Base-by-base conservation (phyloP, 2,888 invertebrate genomes). In the Carpatolechia fugitivella region DNA sequence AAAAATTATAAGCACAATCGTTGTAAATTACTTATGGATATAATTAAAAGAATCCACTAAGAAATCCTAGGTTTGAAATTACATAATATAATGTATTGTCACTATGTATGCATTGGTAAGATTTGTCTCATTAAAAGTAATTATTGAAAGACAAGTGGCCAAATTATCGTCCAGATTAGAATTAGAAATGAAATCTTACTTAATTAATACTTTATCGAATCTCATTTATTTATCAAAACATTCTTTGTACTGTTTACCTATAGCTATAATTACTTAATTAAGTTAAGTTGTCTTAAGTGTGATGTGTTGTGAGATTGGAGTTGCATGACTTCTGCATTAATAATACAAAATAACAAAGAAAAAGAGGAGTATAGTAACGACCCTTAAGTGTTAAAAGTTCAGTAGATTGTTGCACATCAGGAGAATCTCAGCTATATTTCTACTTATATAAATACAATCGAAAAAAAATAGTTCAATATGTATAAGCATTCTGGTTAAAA, bases 121-220 rank as follows among this genome's bases (percentile, higher is more conserved):
- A 31, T 41, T 52, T 52, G 40, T 52, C 52, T 52, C 14, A 40
- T 40, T 41, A 18, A 30, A 64, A 62, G 64, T 76, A 76, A 75
- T 79, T 72, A 79, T 66, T 75, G 74, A 80, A 81, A 79, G 79
- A 86, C 82, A 83, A 80, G 89, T 80, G 86, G 89, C 89, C 89
- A 89, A 89, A 89, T 86, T 85, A 81, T 80, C 88, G 87, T 88
- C 89, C 89, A 86, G 79, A 68, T 57, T 51, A 54, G 46, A 50
- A 30, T 51, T 51, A 54, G 53, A 49, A 41, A 20, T 54, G 41
- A 41, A 50, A 31, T 53, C 49, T 16, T 53, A 56, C 36, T 40
- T 29, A 44, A 46, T 36, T 16, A 54, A 41, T 33, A 41, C 18
- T 41, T 11, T 54, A 51, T 51, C 48, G 51, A 57, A 55, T 55